Conservation (phyloP, 1,140 invertebrate genomes). For the Leptinotarsa defecta region DNA sequence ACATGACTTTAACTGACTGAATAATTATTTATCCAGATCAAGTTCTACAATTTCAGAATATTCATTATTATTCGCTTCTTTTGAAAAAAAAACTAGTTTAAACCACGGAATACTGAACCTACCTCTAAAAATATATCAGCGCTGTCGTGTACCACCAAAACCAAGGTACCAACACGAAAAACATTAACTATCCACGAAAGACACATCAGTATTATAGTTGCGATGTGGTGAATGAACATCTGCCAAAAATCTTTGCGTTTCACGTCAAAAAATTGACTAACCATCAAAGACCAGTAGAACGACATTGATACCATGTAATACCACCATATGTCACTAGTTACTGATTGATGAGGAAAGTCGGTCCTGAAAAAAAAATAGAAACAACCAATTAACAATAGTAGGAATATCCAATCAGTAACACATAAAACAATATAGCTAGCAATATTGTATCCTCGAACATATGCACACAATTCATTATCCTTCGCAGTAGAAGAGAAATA, state of each 20-base stretch:
- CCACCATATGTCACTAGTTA: conserved; percentile 83
- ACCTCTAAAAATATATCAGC: conserved; percentile 95
- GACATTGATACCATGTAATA: conserved; percentile 95
- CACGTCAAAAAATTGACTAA: conserved; percentile 92
- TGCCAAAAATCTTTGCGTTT: conserved; percentile 96
- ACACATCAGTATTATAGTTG: conserved; percentile 85
- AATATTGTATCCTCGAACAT: too few relatives aligned
- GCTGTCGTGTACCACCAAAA: conserved; percentile 90
- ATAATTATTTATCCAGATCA: too few relatives aligned
- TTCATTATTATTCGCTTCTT: background rate
- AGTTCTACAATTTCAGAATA: too few relatives aligned
- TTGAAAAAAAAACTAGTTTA: background rate
- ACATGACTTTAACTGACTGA: too few relatives aligned
- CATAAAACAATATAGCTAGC: too few relatives aligned
- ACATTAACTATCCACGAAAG: conserved; percentile 96
- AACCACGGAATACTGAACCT: conserved; percentile 42
- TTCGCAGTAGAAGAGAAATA: too few relatives aligned
- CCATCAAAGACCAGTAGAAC: conserved; percentile 94
- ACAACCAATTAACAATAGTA: too few relatives aligned
- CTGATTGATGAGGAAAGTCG: conserved; percentile 64
- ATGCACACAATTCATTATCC: too few relatives aligned
- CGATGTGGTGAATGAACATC: conserved; percentile 97
- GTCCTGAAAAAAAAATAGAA: conserved; percentile 44
- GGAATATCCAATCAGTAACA: too few relatives aligned
- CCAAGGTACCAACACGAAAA: conserved; percentile 87